Base-by-base conservation (phyloP, 2,797 vertebrate species). In the Poeciliopsis infans region DNA sequence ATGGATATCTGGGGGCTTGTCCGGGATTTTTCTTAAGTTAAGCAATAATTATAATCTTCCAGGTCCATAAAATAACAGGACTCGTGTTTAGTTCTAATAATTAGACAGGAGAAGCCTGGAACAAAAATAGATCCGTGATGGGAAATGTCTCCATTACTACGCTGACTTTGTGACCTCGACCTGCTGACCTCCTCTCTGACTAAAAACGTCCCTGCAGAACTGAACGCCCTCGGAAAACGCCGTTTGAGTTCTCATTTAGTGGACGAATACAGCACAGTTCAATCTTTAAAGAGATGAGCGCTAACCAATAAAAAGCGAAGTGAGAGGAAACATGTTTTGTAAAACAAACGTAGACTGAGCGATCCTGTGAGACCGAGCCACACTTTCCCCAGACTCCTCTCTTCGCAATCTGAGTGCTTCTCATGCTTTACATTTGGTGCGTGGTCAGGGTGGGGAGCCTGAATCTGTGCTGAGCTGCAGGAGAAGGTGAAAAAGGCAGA, bases 401-500 rank as follows among this genome's bases (percentile, higher is more conserved):
- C 72, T 45, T 43, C 23, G 43, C n/a, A 78, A 64, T 31, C 8
- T 12, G n/a, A 20, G 61, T 46, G 33, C 66, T 76, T 47, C 2
- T 41, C 49, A 79, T 57, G 39, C 16, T 59, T 77, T 49, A 51
- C 69, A 6, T 83, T 57, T 71, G 69, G 46, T 68, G 73, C 53
- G 78, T 73, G 75, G 81, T 84, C 80, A 85, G 73, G 81, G 77
- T 16, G 79, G 72, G 47, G 77, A 71, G 80, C 36, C n/a, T 71
- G 85, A 68, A 82, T 86, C 87, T 88, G 88, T 92, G 89, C 83
- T 87, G 90, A 89, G 88, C 79, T 45, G 75, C 78, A 79, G 13
- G 81, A 86, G 87, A 80, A 89, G 91, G 90, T 92, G 89, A 91
- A 91, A 23, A 87, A 86, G 84, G 85, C 91, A 89, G 90, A 94